phyloP scores from a whole-genome alignment of 2,888 invertebrate species.

The Conistra vaccinii region DNA sequence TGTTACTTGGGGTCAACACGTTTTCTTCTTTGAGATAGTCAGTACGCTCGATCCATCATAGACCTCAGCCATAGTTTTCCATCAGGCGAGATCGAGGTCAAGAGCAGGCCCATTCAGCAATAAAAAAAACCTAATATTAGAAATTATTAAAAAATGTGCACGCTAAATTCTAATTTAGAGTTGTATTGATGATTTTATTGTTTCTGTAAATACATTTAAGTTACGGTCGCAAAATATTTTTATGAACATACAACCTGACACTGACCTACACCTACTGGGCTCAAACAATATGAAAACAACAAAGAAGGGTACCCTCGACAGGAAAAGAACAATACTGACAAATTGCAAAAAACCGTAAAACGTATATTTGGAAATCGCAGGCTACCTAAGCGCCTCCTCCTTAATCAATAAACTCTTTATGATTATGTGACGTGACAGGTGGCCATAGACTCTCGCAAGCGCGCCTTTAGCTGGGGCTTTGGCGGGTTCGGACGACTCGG shows the following conservation, averaged over 20 bases:
- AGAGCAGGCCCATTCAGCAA: too few relatives aligned
- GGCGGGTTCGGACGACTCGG: constrained; percentile 98
- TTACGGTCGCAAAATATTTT: background rate
- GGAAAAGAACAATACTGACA: background rate
- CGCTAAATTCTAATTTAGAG: background rate
- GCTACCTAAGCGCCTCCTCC: too few relatives aligned
- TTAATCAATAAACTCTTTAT: background rate
- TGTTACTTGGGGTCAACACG: background rate
- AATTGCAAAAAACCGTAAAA: background rate
- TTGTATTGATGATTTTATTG: background rate
- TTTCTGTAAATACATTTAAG: background rate
- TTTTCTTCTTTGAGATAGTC: too few relatives aligned
- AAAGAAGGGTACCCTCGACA: too few relatives aligned
- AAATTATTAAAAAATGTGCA: background rate
- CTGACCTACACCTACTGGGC: too few relatives aligned
- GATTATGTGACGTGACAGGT: constrained; percentile 87
- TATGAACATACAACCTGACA: background rate
- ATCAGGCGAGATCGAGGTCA: too few relatives aligned
- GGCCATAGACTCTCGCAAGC: constrained; percentile 96
- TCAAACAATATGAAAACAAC: too few relatives aligned
- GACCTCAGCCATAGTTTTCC: too few relatives aligned
- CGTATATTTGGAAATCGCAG: background rate
- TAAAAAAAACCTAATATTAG: too few relatives aligned
- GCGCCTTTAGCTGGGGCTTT: constrained; percentile 98
- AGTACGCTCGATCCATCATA: too few relatives aligned